These are phyloP conservation scores for Fulica atra DNA, from an alignment of 2,113 vertebrate genomes.

Conservation along the genomic window DNA sequence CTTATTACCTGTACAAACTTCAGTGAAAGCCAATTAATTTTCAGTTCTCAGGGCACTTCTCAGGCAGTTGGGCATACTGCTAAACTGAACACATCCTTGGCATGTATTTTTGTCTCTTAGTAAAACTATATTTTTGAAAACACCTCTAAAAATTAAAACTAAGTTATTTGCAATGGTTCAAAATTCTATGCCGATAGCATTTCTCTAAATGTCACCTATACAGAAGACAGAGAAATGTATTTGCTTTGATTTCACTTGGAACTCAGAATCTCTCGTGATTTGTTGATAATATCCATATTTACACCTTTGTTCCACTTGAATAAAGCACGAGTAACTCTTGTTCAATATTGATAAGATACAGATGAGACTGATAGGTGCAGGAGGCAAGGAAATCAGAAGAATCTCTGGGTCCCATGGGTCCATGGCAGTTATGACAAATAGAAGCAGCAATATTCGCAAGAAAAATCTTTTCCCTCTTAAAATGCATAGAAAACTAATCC, in stretches of 20 bases:
- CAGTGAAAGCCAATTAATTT: constrained; percentile 59
- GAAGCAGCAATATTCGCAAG: not conserved
- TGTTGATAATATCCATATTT: not conserved
- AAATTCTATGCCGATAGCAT: not conserved
- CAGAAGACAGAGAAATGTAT: not conserved
- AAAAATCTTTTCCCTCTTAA: not conserved
- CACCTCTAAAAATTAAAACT: not conserved
- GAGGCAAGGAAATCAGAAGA: not conserved
- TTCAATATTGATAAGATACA: not conserved
- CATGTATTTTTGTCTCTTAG: constrained; percentile 8
- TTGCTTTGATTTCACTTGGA: not conserved
- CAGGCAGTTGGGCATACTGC: not conserved
- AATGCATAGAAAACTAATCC: not conserved
- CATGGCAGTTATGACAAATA: not conserved
- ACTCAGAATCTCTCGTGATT: not conserved
- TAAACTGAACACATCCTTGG: constrained; percentile 48
- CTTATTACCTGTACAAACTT: constrained; percentile 27
- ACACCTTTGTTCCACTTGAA: not conserved
- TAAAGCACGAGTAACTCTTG: not conserved
- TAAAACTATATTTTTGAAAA: not conserved
- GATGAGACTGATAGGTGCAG: not conserved
- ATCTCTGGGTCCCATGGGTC: not conserved
- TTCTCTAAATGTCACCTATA: not conserved
- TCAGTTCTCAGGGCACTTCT: not conserved
- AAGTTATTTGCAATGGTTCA: not conserved